These are phyloP conservation scores for Urocyon cinereoargenteus DNA, from an alignment of 2,797 vertebrate species.

Conservation along the genomic window DNA sequence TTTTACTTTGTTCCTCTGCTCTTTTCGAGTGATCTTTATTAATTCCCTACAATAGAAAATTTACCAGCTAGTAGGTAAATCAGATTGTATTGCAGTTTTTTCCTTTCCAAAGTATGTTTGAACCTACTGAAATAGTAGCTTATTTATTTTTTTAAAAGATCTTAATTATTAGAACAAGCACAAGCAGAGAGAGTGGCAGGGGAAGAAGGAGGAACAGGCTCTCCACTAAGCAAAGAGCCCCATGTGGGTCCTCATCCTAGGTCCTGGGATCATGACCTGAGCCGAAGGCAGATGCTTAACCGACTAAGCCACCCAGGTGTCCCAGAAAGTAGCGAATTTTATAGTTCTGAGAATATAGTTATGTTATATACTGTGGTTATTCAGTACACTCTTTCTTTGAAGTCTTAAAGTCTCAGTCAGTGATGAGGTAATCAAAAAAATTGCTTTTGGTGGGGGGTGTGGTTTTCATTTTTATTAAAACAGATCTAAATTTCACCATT, in stretches of 20 bases:
- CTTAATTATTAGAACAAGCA: too few species aligned
- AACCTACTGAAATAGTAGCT: neutral
- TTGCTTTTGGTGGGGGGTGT: too few species aligned
- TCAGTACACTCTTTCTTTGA: neutral
- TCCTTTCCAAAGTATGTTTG: conserved; percentile 20
- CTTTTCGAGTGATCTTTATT: neutral
- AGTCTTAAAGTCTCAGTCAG: neutral
- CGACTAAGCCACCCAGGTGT: too few species aligned
- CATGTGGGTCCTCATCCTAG: too few species aligned
- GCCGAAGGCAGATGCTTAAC: too few species aligned
- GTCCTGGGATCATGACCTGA: too few species aligned
- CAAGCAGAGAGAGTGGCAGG: too few species aligned
- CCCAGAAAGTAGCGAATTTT: neutral
- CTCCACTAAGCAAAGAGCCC: too few species aligned
- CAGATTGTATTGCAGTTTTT: conserved; percentile 14
- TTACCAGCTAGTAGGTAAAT: neutral
- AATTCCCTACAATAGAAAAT: neutral
- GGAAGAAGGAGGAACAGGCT: too few species aligned
- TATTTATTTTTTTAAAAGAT: neutral
- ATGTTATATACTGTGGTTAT: neutral
- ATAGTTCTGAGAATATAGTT: conserved; percentile 18
- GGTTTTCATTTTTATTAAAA: too few species aligned
- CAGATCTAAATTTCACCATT: too few species aligned
- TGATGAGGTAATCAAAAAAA: neutral
- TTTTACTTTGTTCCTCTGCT: neutral